Base-by-base conservation (phyloP, 2,888 invertebrate genomes). In the Peribatodes rhomboidaria region DNA sequence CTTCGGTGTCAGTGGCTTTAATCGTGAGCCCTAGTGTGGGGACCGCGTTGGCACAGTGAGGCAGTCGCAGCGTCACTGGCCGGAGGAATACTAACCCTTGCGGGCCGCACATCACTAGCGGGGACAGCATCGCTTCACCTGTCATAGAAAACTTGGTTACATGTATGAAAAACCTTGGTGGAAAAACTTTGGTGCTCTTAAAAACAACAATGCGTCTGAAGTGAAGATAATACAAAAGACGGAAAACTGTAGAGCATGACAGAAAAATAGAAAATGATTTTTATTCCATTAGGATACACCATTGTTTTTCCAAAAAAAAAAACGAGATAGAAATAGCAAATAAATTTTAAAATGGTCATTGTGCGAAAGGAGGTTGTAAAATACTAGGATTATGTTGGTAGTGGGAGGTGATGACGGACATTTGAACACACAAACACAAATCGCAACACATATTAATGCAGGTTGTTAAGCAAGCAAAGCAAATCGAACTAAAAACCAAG, bases 61-160 rank as follows among this genome's bases (percentile, higher is more conserved):
- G 99, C 83, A 99, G 96, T 74, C 97, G 95, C 60, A 99, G 94
- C 79, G 98, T 98, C 80, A 98, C 98, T 56, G 98, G 98, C 84
- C 96, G 95, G 66, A 96, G 92, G 93, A 99, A 99, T 87, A 97
- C 96, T 74, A 98, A 95, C 73, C 98, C 97, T 92, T 98, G 98
- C 22, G 99, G 99, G 68, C 99, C 98, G 93, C 98, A 99, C 97
- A 98, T 98, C 82, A 99, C 98, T 80, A 98, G 94, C 66, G 98
- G 98, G 80, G 98, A 98, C 79, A 98, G 94, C 94, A 98, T 96
- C 70, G 98, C 97, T 95, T 99, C 98, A 95, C 98, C 98, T 98
- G 83, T 73, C 69, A 55, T 60, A 71, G 61, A 67, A 68, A 59
- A 41, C 20, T 35, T 0, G 22, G 39, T 77, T 78, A 72, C 50